Percentiles rank a stretch among this genome's conserved stretches.
Conservation (phyloP, 2,113 vertebrate genomes). For the Bubo blakistoni region DNA sequence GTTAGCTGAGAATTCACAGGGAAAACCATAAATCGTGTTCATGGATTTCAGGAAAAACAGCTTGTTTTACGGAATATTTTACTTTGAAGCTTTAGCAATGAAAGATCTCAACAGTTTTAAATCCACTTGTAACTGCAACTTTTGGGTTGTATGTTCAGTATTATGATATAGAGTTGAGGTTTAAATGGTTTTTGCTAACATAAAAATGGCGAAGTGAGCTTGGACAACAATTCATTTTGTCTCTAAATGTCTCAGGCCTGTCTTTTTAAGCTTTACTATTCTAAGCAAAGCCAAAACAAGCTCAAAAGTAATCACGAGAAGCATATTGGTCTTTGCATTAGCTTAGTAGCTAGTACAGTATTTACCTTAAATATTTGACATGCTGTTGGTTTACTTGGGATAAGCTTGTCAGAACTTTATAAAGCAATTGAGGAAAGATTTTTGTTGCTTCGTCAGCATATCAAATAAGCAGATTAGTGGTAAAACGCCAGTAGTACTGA, state of each 20-base stretch:
- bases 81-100: neutral
- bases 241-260: neutral
- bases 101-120: neutral
- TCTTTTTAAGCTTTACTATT: slow-evolving; percentile 10
- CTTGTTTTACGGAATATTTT: neutral
- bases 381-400: neutral
- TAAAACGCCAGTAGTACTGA: neutral
- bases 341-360: slow-evolving; percentile 13
- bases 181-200: neutral
- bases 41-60: neutral
- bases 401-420: neutral
- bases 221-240: neutral
- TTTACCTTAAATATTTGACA: slow-evolving; percentile 37
- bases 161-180: neutral
- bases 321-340: neutral
- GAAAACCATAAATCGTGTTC: neutral
- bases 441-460: slow-evolving; percentile 2
- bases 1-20: neutral
- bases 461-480: slow-evolving; percentile 1
- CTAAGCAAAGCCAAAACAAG: slow-evolving; percentile 32
- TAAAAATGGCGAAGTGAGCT: neutral
- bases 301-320: neutral
- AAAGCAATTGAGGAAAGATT: neutral
- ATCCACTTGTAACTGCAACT: neutral
- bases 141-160: neutral